These are phyloP conservation scores for Daphoenositta chrysoptera DNA, from an alignment of 2,113 vertebrate species.

Conservation along the genomic window DNA sequence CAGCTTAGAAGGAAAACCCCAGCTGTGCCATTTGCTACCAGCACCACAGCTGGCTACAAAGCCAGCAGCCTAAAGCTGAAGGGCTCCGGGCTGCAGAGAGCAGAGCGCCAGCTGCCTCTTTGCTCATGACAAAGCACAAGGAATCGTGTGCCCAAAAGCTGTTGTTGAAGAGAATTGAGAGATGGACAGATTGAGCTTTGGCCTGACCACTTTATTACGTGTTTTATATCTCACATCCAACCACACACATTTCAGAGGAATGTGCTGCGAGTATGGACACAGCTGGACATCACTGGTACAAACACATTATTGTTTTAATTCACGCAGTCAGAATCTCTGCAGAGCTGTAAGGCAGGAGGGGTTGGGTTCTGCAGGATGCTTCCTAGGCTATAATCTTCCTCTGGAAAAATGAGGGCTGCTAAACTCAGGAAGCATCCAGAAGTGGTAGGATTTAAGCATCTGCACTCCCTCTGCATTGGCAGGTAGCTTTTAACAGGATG, in stretches of 20 bases:
- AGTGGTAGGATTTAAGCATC: background rate
- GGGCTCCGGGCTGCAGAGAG: background rate
- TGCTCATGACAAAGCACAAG: rapidly evolving
- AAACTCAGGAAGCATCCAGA: background rate
- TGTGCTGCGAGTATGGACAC: background rate
- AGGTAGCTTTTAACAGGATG: background rate
- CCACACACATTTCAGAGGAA: background rate
- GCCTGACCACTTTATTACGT: background rate
- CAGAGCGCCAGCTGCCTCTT: background rate
- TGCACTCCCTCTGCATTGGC: background rate
- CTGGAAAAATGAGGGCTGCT: background rate
- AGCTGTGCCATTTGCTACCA: background rate
- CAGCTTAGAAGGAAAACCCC: background rate
- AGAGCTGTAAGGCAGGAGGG: background rate
- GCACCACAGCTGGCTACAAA: background rate
- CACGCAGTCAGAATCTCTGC: background rate
- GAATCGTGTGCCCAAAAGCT: rapidly evolving
- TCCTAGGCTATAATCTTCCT: background rate
- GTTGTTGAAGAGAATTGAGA: background rate
- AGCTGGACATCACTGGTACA: background rate
- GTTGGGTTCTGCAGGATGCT: background rate
- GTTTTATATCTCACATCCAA: background rate
- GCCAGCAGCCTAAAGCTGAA: background rate
- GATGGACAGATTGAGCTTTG: background rate
- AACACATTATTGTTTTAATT: background rate